Evolutionary conservation across 2,113 vertebrate genomes (phyloP).

Genomic region (Rana temporaria): DNA sequence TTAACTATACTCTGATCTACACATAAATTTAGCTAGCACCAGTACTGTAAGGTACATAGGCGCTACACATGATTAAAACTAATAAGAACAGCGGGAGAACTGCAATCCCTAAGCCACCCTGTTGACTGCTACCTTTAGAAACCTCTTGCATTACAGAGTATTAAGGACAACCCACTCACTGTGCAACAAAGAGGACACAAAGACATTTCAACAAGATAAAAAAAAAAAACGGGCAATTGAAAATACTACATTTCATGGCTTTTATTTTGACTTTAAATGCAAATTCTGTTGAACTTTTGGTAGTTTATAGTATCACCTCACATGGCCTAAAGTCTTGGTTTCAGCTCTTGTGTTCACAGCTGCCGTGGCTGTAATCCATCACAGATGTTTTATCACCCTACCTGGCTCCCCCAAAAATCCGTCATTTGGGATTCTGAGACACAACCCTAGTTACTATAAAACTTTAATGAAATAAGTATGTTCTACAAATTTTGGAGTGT

Average conservation of each 20-base stretch:
- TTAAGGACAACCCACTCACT: too few species aligned
- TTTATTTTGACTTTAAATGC: not conserved
- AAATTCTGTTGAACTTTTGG: too few species aligned
- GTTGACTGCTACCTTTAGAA: too few species aligned
- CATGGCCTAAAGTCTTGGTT: slow-evolving; percentile 14
- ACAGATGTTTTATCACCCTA: slow-evolving; percentile 23
- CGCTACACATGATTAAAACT: too few species aligned
- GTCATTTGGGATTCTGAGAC: not conserved
- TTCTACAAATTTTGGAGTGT: not conserved
- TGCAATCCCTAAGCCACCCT: too few species aligned
- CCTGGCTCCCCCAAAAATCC: not conserved
- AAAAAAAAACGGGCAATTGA: not conserved
- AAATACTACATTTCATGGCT: not conserved
- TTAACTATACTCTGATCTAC: too few species aligned
- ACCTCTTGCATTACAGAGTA: too few species aligned
- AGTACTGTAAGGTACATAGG: too few species aligned
- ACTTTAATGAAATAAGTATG: not conserved
- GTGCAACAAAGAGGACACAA: not conserved
- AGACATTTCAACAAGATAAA: not conserved
- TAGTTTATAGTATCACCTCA: slow-evolving; percentile 16
- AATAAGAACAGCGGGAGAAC: too few species aligned
- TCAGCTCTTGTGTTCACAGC: not conserved
- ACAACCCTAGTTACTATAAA: not conserved
- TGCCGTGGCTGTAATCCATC: slow-evolving; percentile 1
- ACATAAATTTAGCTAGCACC: too few species aligned